Evolutionary conservation across 2,113 vertebrate genomes (phyloP).

Genomic region (Calonectris borealis): DNA sequence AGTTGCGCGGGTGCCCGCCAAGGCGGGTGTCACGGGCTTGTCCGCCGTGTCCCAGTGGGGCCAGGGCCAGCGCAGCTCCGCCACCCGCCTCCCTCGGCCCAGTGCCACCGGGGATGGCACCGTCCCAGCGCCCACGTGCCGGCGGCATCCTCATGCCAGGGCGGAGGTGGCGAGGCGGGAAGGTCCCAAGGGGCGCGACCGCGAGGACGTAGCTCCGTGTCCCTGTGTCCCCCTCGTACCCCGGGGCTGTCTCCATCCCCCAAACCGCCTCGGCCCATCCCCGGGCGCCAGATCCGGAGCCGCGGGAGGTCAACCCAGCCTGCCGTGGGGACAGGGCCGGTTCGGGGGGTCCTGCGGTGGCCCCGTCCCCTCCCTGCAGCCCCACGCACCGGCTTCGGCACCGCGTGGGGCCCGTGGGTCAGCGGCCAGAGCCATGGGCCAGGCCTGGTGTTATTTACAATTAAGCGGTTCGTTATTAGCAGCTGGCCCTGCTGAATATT

Average conservation of each 20-base stretch:
- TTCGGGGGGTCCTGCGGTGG: background rate
- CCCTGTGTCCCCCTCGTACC: background rate
- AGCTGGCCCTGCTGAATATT: background rate
- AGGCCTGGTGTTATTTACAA: background rate
- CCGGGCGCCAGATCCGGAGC: background rate
- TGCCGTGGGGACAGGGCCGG: fast-evolving
- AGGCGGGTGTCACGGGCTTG: background rate
- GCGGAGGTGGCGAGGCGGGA: background rate
- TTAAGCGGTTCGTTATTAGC: background rate
- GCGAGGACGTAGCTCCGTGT: too few species aligned
- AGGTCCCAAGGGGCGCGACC: too few species aligned
- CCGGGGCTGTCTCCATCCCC: background rate
- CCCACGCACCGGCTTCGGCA: fast-evolving
- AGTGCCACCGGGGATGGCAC: background rate
- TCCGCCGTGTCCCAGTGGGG: background rate
- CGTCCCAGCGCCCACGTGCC: background rate
- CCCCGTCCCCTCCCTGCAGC: too few species aligned
- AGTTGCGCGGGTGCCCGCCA: background rate
- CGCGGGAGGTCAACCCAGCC: background rate
- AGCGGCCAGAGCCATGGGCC: fast-evolving
- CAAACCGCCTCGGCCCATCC: background rate
- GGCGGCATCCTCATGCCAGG: background rate
- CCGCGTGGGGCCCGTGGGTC: background rate
- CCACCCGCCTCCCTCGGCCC: background rate
- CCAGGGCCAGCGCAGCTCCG: background rate